Evolutionary conservation across 2,888 invertebrate genomes (phyloP), one percentile per base, ranked within the genome.

Genomic region (Nomada fucata): DNA sequence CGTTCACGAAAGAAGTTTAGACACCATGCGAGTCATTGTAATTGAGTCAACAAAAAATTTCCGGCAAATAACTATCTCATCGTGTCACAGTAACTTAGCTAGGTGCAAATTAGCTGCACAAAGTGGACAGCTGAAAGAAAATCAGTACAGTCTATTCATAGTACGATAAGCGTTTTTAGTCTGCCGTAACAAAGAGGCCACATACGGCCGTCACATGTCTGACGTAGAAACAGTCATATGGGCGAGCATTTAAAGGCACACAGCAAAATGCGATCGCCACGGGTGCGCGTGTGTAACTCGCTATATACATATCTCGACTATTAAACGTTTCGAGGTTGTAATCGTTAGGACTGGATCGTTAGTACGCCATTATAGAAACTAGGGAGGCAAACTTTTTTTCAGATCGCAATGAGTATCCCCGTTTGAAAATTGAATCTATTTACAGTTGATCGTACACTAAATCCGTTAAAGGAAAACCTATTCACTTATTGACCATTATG

Each of bases 81-180:
- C 60, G 59, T 53, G 82, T 63, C 63, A 76, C 29, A 75, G 63
- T 67, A 69, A 73, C 64, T 74, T 74, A 69, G 76, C 72, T 68
- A 74, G 78, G 78, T 78, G 84, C 50, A 81, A 81, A 84, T 81
- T 72, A 82, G 80, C 76, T 70, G 76, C 79, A 83, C 78, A 83
- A 84, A 88, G 85, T 82, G 82, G 78, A 85, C 81, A 86, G 82
- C 84, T 88, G 86, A 89, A 90, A 86, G 86, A 83, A 90, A 90
- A 90, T 90, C 87, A 88, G 89, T 88, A 85, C 89, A 47, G 88
- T 86, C 91, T 91, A 91, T 91, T 91, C 90, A 91, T 91, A 90
- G 91, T 82, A 83, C 87, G 87, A 91, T 88, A 90, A 89, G 85
- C 85, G 84, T 86, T 36, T 86, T 85, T 86, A 76, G 79, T 86